A percentile compares a stretch with the other conserved stretches of the same genome.
phyloP scores from a whole-genome alignment of 2,797 vertebrate genomes.

The Dallia pectoralis region DNA sequence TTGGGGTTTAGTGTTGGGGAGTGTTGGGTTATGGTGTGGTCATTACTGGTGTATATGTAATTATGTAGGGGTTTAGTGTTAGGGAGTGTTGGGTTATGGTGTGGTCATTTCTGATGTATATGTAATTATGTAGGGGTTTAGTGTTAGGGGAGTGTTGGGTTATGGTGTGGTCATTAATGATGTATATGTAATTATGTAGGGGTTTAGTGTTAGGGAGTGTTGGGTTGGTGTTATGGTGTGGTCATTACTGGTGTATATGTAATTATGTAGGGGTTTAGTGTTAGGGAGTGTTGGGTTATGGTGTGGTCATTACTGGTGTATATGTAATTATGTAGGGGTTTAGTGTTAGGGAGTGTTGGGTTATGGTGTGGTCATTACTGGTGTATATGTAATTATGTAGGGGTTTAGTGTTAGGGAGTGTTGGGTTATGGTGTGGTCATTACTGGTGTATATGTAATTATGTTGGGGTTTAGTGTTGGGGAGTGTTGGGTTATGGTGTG shows the following conservation, averaged over 20 bases:
- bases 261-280: conserved; percentile 1
- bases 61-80: conserved; percentile 3
- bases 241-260: too few species aligned
- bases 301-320: too few species aligned
- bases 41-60: too few species aligned
- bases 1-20: not conserved
- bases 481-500: not conserved
- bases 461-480: not conserved
- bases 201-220: conserved; percentile 3
- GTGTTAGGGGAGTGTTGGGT: conserved; percentile 4
- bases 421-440: not conserved
- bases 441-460: too few species aligned
- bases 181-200: not conserved
- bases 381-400: not conserved
- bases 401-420: conserved; percentile 4
- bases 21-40: not conserved
- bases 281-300: not conserved
- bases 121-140: not conserved
- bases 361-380: not conserved
- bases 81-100: not conserved
- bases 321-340: not conserved
- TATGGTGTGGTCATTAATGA: not conserved
- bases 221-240: not conserved
- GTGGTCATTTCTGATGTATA: too few species aligned
- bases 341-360: conserved; percentile 1